phyloP scores from a whole-genome alignment of 2,797 vertebrate genomes.

The Leptoclinus maculatus region DNA sequence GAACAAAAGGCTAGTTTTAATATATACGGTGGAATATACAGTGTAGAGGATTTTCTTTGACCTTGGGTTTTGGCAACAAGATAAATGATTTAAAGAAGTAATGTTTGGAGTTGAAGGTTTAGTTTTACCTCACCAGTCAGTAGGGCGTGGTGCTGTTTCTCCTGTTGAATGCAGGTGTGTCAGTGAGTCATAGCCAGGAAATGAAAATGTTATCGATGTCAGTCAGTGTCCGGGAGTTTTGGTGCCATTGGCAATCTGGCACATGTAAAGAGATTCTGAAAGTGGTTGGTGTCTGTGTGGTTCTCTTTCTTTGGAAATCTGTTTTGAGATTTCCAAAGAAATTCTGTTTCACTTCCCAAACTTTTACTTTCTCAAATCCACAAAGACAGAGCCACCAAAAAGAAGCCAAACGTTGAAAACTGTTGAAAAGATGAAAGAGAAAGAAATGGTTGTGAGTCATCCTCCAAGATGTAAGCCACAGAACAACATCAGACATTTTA shows the following conservation, averaged over 20 bases:
- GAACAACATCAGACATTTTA: background rate
- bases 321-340: background rate
- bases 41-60: background rate
- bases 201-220: background rate
- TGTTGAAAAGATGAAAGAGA: background rate
- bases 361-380: background rate
- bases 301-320: background rate
- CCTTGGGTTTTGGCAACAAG: background rate
- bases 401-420: too few relatives aligned
- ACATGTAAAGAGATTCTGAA: background rate
- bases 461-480: background rate
- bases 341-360: background rate
- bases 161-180: constrained; percentile 16
- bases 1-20: background rate
- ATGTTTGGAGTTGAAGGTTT: background rate
- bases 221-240: background rate
- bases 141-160: background rate
- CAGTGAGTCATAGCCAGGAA: background rate
- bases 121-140: background rate
- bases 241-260: background rate
- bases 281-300: background rate
- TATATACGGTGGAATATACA: background rate
- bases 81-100: background rate
- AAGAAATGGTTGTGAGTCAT: background rate
- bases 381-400: background rate